Evolutionary conservation across 2,797 vertebrate species (phyloP).

Genomic region (Coregonus ussuriensis): DNA sequence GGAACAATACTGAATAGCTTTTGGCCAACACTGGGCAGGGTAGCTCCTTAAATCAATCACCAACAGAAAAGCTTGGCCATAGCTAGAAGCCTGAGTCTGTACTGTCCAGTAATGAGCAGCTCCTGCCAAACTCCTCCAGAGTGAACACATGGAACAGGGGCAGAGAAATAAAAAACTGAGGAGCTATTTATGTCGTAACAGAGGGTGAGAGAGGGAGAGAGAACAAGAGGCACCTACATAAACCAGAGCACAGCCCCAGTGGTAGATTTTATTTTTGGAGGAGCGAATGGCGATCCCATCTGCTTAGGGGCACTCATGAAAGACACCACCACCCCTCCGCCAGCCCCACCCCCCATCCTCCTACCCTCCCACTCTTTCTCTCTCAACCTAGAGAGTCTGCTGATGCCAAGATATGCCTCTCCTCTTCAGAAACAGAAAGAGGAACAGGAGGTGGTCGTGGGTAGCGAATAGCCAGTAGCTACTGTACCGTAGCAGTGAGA

Average conservation of each 20-base stretch:
- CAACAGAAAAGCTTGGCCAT: too few relatives aligned
- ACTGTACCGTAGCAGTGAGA: too few relatives aligned
- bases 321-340: too few relatives aligned
- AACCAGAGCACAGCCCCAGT: too few relatives aligned
- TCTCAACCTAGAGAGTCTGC: background rate
- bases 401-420: background rate
- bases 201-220: conserved; percentile 12
- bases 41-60: too few relatives aligned
- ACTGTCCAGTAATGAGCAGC: conserved; percentile 7
- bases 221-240: too few relatives aligned
- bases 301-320: background rate
- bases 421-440: conserved; percentile 5
- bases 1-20: conserved; percentile 25
- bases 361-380: background rate
- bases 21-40: background rate
- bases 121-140: conserved; percentile 63
- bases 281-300: background rate
- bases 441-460: background rate
- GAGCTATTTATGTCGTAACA: conserved; percentile 67
- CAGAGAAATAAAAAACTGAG: conserved; percentile 43
- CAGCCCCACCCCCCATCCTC: background rate
- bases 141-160: conserved; percentile 62
- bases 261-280: background rate
- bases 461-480: background rate
- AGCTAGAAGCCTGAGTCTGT: background rate